phyloP scores from a whole-genome alignment of 1,140 invertebrate genomes.

The Polypedilum pembai region DNA sequence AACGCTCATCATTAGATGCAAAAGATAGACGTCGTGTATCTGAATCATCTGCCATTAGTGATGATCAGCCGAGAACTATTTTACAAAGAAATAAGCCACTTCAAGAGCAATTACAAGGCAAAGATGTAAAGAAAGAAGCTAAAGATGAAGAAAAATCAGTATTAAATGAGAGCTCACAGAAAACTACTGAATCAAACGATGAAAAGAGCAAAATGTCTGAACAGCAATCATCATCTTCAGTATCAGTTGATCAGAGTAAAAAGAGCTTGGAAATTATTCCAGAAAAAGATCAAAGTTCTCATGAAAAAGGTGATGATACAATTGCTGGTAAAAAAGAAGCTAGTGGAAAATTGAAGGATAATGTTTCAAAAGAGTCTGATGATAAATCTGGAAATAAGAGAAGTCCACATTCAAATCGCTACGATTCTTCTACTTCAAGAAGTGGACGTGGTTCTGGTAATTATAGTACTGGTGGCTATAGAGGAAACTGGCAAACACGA shows the following conservation, averaged over 20 bases:
- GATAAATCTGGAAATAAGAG: constrained; percentile 29
- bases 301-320: neutral
- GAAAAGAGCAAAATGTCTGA: constrained; percentile 26
- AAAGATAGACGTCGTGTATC: constrained; percentile 13
- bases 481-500: constrained; percentile 10
- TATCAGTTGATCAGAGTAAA: constrained; percentile 37
- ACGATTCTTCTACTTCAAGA: constrained; percentile 40
- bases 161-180: constrained; percentile 29
- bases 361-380: constrained; percentile 26
- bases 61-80: constrained; percentile 25
- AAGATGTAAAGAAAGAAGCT: constrained; percentile 14
- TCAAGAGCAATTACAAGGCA: constrained; percentile 28
- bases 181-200: neutral
- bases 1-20: constrained; percentile 35
- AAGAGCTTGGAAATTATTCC: constrained; percentile 29
- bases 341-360: neutral
- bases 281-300: neutral
- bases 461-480: constrained; percentile 32
- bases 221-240: constrained; percentile 34
- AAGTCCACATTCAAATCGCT: constrained; percentile 7
- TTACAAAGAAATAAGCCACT: constrained; percentile 6
- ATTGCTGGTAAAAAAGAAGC: constrained; percentile 30
- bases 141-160: constrained; percentile 15
- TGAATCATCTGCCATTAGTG: constrained; percentile 29
- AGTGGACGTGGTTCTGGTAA: constrained; percentile 39